Base-by-base conservation (phyloP, 2,797 vertebrate species). In the Coccyzus lansbergi region DNA sequence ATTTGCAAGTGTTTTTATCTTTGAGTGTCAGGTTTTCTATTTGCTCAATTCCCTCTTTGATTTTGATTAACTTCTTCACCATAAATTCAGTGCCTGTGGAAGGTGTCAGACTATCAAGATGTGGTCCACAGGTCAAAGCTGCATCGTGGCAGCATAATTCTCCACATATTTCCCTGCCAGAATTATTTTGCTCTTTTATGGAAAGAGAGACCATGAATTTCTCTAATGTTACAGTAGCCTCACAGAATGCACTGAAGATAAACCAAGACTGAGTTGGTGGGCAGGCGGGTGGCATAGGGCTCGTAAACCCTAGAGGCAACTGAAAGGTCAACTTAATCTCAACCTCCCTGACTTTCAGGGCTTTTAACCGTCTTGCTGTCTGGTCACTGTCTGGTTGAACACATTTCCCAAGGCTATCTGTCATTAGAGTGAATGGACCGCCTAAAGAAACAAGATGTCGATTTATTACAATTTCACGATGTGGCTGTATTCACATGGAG, bases 361-460 rank as follows among this genome's bases (percentile, higher is more conserved):
- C 85, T 70, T 82, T 86, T 91, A 84, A 60, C 70, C 40, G 17
- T 77, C 74, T 63, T 86, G 48, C 14, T 83, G 56, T 80, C 67
- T 88, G 88, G 89, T 87, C 69, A 36, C 69, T 84, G 48, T 86
- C 70, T 83, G 67, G 52, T 40, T 93, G 74, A 92, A 38, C n/a
- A 24, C 25, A 2, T 89, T 82, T 88, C 89, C 69, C 44, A 62
- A 55, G 75, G 79, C 78, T 48, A 5, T 8, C 71, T 87, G 44
- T 86, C 40, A 17, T 69, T 63, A 36, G 26, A 81, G 34, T 24
- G 62, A 81, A 63, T 8, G 49, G 44, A 29, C 24, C 1, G 6
- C 89, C 64, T 62, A 18, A 49, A 86, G 87, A 81, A 94, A 79
- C 22, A 40, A 77, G 55, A 74, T 51, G 56, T 67, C 77, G 62